Evolutionary conservation across 2,888 invertebrate genomes (phyloP).

Genomic region (Ypsolopha sequella): DNA sequence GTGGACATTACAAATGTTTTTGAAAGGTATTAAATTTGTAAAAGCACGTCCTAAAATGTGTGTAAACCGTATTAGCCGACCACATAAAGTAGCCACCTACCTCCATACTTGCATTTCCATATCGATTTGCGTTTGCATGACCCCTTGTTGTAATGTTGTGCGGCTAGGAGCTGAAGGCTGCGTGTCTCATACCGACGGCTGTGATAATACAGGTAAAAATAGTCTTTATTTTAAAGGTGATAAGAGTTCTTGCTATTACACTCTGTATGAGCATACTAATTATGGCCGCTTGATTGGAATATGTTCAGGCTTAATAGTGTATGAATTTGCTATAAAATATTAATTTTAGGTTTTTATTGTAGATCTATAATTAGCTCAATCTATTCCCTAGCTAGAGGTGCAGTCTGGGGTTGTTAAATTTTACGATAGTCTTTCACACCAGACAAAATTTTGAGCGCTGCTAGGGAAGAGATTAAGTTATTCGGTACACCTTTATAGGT

Average conservation of each 20-base stretch:
- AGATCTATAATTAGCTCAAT: too few species aligned
- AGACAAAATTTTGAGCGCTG: too few species aligned
- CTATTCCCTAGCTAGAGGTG: too few species aligned
- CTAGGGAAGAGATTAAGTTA: too few species aligned
- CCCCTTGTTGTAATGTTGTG: slow-evolving; percentile 74
- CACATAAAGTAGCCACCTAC: not conserved
- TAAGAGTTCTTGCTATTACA: not conserved
- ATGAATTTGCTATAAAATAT: too few species aligned
- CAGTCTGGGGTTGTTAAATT: too few species aligned
- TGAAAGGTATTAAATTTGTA: not conserved
- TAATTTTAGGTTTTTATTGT: too few species aligned
- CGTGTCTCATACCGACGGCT: slow-evolving; percentile 93
- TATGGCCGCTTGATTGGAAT: not conserved
- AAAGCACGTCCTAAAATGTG: not conserved
- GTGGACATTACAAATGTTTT: not conserved
- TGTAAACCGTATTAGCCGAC: not conserved
- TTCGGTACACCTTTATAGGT: too few species aligned
- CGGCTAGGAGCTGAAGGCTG: slow-evolving; percentile 89
- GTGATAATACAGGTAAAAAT: slow-evolving; percentile 90
- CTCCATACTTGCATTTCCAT: slow-evolving; percentile 7
- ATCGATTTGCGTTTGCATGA: slow-evolving; percentile 55
- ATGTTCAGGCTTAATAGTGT: not conserved
- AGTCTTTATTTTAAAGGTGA: not conserved
- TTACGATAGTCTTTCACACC: too few species aligned
- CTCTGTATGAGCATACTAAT: not conserved